These are phyloP conservation scores for Cyanistes caeruleus DNA, from an alignment of 2,113 vertebrate species.

Conservation along the genomic window DNA sequence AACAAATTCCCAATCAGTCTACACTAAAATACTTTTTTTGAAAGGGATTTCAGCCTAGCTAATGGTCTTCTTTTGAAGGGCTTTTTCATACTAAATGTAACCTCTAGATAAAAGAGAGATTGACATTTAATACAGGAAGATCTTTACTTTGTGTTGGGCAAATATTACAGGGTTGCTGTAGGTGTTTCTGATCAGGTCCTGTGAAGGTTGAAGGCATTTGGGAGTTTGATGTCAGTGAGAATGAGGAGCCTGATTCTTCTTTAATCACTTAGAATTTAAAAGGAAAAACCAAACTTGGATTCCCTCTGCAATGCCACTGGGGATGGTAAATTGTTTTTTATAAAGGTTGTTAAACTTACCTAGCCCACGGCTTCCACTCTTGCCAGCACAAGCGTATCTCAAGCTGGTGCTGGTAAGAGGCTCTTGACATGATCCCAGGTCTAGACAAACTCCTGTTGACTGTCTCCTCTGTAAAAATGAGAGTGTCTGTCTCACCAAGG, in stretches of 20 bases:
- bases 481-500: background rate
- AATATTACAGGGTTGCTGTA: background rate
- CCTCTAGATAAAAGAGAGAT: background rate
- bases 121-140: background rate
- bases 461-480: background rate
- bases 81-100: background rate
- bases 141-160: background rate
- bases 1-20: background rate
- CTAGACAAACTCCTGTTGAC: conserved; percentile 19
- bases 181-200: background rate
- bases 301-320: background rate
- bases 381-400: background rate
- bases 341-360: background rate
- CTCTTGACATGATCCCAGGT: background rate
- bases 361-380: background rate
- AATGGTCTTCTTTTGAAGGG: background rate
- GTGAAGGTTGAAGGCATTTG: background rate
- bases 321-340: background rate
- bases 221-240: background rate
- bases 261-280: background rate
- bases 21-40: background rate
- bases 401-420: background rate
- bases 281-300: background rate
- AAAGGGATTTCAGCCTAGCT: background rate
- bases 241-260: background rate